A percentile compares a stretch with the other conserved stretches of the same genome.
Conservation (phyloP, 1,140 invertebrate genomes). For the Doryteuthis pealeii region DNA sequence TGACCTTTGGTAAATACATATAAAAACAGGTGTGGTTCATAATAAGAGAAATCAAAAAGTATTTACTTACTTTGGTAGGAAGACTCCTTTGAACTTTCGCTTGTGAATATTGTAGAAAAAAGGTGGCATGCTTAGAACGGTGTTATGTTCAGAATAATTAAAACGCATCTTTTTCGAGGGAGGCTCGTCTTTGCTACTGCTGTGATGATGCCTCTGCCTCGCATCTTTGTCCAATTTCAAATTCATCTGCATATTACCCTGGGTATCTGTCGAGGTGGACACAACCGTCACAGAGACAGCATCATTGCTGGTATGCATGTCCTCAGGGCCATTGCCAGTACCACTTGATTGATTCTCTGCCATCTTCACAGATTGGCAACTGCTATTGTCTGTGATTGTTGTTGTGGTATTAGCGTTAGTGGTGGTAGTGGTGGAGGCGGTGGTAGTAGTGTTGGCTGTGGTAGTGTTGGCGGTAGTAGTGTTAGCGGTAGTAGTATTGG, state of each 20-base stretch:
- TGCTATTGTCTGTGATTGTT: neutral
- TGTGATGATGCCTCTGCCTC: neutral
- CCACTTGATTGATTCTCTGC: neutral
- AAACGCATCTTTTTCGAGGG: neutral
- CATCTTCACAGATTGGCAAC: neutral
- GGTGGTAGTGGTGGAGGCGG: neutral
- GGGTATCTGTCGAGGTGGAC: neutral
- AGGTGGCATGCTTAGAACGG: conserved; percentile 26
- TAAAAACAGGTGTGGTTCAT: too few relatives aligned
- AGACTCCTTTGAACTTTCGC: conserved; percentile 44
- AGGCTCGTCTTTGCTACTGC: neutral
- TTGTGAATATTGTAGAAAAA: conserved; percentile 57
- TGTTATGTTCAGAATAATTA: neutral
- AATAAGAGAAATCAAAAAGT: too few relatives aligned
- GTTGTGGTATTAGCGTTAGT: neutral
- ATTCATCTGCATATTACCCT: neutral
- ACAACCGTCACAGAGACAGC: neutral
- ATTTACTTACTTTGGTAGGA: conserved; percentile 45
- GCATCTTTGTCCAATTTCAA: neutral
- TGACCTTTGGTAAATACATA: too few relatives aligned
- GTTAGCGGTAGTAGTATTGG: neutral
- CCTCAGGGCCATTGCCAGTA: neutral
- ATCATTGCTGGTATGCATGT: neutral
- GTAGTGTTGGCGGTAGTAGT: neutral
- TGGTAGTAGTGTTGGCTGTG: neutral